A percentile compares a stretch with the other conserved stretches of the same genome.
These are phyloP conservation scores for Drosophila ironensis DNA, from an alignment of 1,140 invertebrate species.

Conservation along the genomic window DNA sequence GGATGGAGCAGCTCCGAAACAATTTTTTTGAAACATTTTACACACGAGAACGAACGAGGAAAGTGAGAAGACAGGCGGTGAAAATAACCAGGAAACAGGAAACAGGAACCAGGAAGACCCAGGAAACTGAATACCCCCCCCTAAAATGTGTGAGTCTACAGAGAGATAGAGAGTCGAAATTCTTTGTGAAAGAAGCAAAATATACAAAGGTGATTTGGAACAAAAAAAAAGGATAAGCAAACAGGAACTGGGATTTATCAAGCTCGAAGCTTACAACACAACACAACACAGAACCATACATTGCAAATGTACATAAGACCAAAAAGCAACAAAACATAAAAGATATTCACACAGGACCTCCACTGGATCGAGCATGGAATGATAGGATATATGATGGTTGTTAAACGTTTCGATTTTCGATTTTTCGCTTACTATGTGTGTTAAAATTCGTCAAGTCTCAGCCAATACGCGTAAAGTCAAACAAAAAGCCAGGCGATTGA, in stretches of 20 bases:
- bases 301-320: constrained; percentile 47
- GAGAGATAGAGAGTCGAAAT: constrained; percentile 51
- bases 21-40: constrained; percentile 25
- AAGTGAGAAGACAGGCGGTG: background rate
- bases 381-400: constrained; percentile 31
- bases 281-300: constrained; percentile 31
- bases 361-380: constrained; percentile 13
- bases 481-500: background rate
- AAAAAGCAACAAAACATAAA: constrained; percentile 1
- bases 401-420: constrained; percentile 21
- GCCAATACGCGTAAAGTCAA: background rate
- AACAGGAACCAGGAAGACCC: too few species aligned
- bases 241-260: constrained; percentile 75
- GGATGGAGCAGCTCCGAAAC: constrained; percentile 4
- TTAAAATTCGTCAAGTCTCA: constrained; percentile 3
- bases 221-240: constrained; percentile 20
- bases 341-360: constrained; percentile 29
- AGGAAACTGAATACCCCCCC: background rate
- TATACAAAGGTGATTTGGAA: constrained; percentile 60
- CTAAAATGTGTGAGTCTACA: constrained; percentile 39
- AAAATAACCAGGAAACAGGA: constrained; percentile 6
- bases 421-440: constrained; percentile 14
- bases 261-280: constrained; percentile 68
- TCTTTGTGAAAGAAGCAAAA: constrained; percentile 72
- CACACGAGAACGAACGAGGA: too few species aligned